These are phyloP conservation scores for Blastomussa wellsi DNA, from an alignment of 92 coral and sea anemone genomes.

Conservation along the genomic window DNA sequence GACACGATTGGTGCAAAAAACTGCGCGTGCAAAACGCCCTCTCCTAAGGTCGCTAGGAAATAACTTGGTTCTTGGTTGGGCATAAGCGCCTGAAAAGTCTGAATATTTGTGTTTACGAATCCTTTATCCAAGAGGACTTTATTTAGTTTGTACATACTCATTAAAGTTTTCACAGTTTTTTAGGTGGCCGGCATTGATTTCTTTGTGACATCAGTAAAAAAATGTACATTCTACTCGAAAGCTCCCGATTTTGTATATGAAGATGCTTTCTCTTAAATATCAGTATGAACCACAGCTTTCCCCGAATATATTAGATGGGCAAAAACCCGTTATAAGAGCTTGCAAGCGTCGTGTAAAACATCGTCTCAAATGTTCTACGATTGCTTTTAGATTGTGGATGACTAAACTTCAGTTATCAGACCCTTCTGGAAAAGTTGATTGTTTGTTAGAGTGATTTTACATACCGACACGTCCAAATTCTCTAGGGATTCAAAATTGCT, in stretches of 20 bases:
- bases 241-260: background rate
- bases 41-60: background rate
- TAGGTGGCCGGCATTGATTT: background rate
- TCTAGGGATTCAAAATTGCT: constrained; percentile 21
- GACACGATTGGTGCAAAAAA: too few relatives aligned
- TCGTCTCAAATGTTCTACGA: background rate
- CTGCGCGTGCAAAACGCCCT: background rate
- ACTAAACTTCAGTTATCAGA: background rate
- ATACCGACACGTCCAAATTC: background rate
- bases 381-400: background rate
- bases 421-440: background rate
- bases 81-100: background rate
- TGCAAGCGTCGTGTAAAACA: background rate
- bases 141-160: background rate
- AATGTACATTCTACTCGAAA: background rate
- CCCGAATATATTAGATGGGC: too few relatives aligned
- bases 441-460: background rate
- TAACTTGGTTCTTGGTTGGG: background rate
- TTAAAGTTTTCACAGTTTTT: background rate
- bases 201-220: background rate
- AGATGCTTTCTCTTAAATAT: background rate
- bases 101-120: background rate
- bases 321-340: too few relatives aligned
- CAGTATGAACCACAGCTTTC: too few relatives aligned
- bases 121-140: background rate